phyloP scores from a whole-genome alignment of 2,797 vertebrate genomes.

The Artibeus lituratus region DNA sequence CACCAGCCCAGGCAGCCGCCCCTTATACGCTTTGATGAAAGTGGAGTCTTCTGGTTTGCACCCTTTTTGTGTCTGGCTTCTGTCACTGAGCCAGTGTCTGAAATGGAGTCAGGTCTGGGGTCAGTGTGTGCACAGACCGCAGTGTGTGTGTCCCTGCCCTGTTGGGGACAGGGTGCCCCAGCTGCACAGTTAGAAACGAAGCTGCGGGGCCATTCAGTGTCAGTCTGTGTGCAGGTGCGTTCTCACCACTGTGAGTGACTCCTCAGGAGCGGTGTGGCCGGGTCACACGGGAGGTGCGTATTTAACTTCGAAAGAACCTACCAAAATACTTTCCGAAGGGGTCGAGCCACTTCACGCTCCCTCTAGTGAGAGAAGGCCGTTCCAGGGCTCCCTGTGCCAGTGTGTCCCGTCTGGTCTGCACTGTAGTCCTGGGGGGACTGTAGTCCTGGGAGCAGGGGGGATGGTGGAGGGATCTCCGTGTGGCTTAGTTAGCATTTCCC shows the following conservation, averaged over 20 bases:
- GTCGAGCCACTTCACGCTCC: rapidly evolving
- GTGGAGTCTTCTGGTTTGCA: background rate
- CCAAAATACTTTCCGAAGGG: background rate
- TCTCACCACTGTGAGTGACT: background rate
- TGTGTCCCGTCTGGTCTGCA: background rate
- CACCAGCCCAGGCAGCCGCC: background rate
- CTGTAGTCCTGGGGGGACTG: no score
- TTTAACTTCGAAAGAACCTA: background rate
- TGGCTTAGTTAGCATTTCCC: rapidly evolving
- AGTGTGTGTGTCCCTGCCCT: background rate
- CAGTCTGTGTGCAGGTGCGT: background rate
- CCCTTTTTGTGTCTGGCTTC: background rate
- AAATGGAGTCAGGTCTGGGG: no score
- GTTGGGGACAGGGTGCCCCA: background rate
- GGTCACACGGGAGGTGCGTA: background rate
- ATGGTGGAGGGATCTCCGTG: rapidly evolving
- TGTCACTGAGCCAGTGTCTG: background rate
- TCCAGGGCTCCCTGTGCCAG: background rate
- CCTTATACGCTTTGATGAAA: background rate
- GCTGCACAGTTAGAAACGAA: background rate
- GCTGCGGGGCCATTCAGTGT: background rate
- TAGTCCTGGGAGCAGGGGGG: background rate
- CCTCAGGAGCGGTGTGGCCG: background rate
- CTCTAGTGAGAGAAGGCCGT: background rate
- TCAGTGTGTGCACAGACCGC: no score